Evolutionary conservation across 2,888 invertebrate species (phyloP).

Genomic region (Diarsia mendica): DNA sequence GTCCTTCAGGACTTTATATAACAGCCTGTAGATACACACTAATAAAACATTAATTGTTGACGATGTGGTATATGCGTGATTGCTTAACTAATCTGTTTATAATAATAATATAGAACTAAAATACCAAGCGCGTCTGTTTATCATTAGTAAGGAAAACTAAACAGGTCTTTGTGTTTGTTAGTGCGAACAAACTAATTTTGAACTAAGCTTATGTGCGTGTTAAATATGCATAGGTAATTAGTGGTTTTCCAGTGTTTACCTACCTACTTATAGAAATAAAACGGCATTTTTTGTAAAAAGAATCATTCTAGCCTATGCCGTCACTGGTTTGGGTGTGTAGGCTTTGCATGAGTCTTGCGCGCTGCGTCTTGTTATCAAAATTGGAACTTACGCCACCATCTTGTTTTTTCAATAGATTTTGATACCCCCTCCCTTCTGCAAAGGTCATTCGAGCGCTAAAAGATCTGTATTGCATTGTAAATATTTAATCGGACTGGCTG

Average conservation of each 20-base stretch:
- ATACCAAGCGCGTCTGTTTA: slow-evolving; percentile 47
- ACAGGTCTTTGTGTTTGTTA: slow-evolving; percentile 28
- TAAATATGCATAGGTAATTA: not conserved
- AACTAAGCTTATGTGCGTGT: not conserved
- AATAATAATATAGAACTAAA: slow-evolving; percentile 42
- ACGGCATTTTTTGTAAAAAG: not conserved
- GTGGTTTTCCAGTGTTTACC: not conserved
- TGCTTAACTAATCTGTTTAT: slow-evolving; percentile 57
- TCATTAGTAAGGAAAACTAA: slow-evolving; percentile 35
- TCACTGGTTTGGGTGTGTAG: not conserved
- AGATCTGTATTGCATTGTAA: not conserved
- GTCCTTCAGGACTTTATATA: not conserved
- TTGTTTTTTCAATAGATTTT: not conserved
- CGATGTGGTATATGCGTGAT: slow-evolving; percentile 55
- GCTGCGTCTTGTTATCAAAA: not conserved
- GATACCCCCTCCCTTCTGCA: not conserved
- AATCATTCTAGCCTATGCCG: not conserved
- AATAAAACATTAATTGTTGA: slow-evolving; percentile 62
- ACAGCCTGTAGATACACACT: not conserved
- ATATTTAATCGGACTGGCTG: not conserved
- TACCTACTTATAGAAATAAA: not conserved
- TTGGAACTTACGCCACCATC: not conserved
- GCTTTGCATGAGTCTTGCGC: not conserved
- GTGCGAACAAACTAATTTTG: slow-evolving; percentile 42
- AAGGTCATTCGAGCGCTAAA: not conserved